Percentiles rank a stretch among this genome's conserved stretches.
Conservation (phyloP, 2,113 vertebrate genomes). For the Crotalus horridus region DNA sequence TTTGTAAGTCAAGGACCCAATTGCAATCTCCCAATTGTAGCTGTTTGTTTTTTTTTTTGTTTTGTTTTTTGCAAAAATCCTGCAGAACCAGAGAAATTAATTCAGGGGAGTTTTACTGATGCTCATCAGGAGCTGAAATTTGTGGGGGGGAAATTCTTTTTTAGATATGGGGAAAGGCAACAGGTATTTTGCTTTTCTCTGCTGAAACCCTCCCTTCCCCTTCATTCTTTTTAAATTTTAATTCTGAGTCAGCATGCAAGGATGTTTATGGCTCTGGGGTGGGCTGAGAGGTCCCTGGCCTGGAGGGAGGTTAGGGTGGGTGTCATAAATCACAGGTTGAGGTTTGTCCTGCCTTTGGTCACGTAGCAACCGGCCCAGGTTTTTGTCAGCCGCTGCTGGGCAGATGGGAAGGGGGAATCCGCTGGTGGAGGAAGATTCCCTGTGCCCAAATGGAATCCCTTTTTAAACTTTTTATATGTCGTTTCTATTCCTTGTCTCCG, state of each 20-base stretch:
- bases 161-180: background rate
- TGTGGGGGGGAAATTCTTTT: background rate
- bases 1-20: too few species aligned
- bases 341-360: background rate
- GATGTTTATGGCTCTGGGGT: background rate
- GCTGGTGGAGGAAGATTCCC: too few species aligned
- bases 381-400: background rate
- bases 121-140: background rate
- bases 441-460: background rate
- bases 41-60: too few species aligned
- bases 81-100: too few species aligned
- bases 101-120: rapidly evolving
- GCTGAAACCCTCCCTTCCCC: background rate
- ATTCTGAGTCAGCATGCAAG: background rate
- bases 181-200: background rate
- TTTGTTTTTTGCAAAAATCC: too few species aligned
- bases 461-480: background rate
- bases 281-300: background rate
- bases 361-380: background rate
- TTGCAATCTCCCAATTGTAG: too few species aligned
- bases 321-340: background rate
- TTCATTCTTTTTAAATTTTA: background rate
- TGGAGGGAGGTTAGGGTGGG: background rate
- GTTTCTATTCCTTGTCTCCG: background rate
- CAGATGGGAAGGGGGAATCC: background rate